Conservation (phyloP, 2,797 vertebrate species). For the Falco biarmicus region DNA sequence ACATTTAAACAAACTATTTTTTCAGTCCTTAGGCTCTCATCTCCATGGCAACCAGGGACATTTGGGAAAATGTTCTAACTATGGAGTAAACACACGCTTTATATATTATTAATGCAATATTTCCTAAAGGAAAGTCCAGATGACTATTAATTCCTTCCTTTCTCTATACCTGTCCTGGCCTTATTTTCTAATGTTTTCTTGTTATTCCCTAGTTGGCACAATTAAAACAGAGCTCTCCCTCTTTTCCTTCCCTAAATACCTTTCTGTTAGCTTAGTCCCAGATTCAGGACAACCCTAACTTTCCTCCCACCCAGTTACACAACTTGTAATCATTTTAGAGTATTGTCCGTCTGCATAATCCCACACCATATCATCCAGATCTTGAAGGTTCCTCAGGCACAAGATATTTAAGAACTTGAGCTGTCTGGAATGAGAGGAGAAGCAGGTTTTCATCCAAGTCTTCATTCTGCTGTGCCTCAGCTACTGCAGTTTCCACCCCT, state of each 20-base stretch:
- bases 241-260: neutral
- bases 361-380: neutral
- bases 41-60: conserved; percentile 40
- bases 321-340: neutral
- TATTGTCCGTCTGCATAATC: neutral
- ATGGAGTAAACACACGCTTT: neutral
- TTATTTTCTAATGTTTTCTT: neutral
- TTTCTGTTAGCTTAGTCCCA: neutral
- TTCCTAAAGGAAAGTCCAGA: conserved; percentile 2
- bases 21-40: conserved; percentile 13
- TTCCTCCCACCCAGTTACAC: neutral
- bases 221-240: neutral
- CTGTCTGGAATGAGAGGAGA: neutral
- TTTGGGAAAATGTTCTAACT: conserved; percentile 21
- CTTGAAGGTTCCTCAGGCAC: neutral
- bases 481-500: neutral
- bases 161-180: neutral
- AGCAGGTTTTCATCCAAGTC: neutral
- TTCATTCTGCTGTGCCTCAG: neutral
- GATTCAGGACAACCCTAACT: neutral
- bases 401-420: neutral
- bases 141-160: neutral
- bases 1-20: conserved; percentile 34
- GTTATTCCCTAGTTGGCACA: neutral
- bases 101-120: conserved; percentile 37